A percentile compares a stretch with the other conserved stretches of the same genome.
phyloP scores from a whole-genome alignment of 1,140 invertebrate genomes.

The Listronotus oregonensis region DNA sequence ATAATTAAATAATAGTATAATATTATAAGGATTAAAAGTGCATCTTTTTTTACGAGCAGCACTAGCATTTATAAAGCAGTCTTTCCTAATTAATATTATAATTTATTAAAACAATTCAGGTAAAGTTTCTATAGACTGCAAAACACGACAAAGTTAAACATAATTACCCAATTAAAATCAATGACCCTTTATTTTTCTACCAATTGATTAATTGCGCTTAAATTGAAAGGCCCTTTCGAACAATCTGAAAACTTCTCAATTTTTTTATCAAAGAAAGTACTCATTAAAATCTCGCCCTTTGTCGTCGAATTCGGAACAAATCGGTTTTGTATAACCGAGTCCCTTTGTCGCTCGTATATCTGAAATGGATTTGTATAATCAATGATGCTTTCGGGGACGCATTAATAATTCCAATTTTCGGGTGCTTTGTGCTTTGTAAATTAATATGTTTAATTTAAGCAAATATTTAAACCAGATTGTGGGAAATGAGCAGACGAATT shows the following conservation, averaged over 20 bases:
- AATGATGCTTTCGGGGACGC: not conserved
- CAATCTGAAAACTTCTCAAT: not conserved
- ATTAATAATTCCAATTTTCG: conserved; percentile 10
- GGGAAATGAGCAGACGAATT: too few relatives aligned
- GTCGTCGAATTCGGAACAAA: conserved; percentile 23
- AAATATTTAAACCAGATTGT: not conserved
- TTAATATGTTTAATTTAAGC: conserved; percentile 9
- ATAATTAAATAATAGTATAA: too few relatives aligned
- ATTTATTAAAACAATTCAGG: too few relatives aligned
- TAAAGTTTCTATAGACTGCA: too few relatives aligned
- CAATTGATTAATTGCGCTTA: conserved; percentile 1
- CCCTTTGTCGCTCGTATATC: conserved; percentile 5
- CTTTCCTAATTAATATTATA: too few relatives aligned
- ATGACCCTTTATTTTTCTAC: conserved; percentile 24
- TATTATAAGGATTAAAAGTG: too few relatives aligned
- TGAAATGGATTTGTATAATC: conserved; percentile 3
- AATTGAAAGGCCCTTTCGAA: conserved; percentile 13
- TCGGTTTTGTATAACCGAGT: conserved; percentile 20
- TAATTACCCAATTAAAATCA: conserved; percentile 32
- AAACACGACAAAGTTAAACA: conserved; percentile 16
- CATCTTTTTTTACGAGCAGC: too few relatives aligned
- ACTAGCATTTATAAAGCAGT: too few relatives aligned
- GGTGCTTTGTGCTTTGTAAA: conserved; percentile 6
- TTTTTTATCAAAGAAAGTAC: conserved; percentile 25
- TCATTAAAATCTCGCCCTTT: conserved; percentile 29